Base-by-base conservation (phyloP, 1,140 invertebrate genomes). In the Brachionus plicatilis region DNA sequence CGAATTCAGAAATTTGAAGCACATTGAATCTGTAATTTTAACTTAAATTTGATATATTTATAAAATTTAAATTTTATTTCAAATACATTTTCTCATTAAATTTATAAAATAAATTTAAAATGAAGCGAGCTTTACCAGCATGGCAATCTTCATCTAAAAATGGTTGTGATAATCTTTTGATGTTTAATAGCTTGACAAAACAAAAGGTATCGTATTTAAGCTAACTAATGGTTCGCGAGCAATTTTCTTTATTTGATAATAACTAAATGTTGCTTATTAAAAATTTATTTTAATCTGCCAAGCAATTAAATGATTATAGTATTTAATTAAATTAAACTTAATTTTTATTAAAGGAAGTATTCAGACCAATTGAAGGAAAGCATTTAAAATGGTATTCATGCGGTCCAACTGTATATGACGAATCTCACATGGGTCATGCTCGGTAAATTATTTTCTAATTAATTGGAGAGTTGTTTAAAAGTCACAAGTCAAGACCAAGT, bases 401-500 rank as follows among this genome's bases (percentile, higher is more conserved):
- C 90, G 95, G 96, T 3, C 97, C 96, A 43, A 99, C 97, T 14
- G 96, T 99, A 1, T 99, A 99, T 88, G 96, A 99, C 93, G 94
- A 95, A 3, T 95, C 97, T 9, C 98, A 99, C 90, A 99, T 99
- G 97, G 98, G 98, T 6, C 97, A 99, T 92, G 97, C 97, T 8
- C 93, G 96, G 94, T 96, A 91, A 56, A 11, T 60, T 41, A 84
- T 41, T 37, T 37, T 37, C 3, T 37, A 37, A 37, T 37, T 6
- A 37, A 37, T 33, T 33, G 1, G 24, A 24, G 24, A 24, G 24
- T 24, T 24, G 24, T 24, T 29, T 3, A 29, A 29, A 29, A 29
- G 27, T 2, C 27, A 29, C 27, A 29, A 29, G 27, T 3, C 27
- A 29, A 29, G 27, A 2, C 27, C 24, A 24, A 24, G 24, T 24